Percentiles rank a stretch among this genome's conserved stretches.
Conservation (phyloP, 53 echinoderm and acorn worm genomes). For the Mesocentrotus franciscanus region DNA sequence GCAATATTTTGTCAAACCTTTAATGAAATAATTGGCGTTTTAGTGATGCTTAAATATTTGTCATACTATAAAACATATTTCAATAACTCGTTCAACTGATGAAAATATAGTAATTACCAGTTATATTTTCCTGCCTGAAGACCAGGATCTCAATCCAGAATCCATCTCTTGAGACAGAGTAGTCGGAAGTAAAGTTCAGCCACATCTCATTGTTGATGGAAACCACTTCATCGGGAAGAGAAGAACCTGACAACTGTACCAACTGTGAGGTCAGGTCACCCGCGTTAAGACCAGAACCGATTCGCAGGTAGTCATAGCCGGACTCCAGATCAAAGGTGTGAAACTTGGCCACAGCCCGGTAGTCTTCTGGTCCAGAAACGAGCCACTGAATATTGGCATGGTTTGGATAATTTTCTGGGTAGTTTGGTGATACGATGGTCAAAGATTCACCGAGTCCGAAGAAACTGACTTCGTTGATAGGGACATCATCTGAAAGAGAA, state of each 20-base stretch:
- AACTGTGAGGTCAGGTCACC: too few species aligned
- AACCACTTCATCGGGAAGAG: conserved; percentile 34
- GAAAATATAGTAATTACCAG: neutral
- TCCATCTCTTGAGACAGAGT: neutral
- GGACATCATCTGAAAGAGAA: neutral
- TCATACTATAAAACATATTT: too few species aligned
- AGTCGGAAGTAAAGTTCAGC: conserved; percentile 59
- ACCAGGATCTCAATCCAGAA: conserved; percentile 29
- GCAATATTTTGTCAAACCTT: too few species aligned
- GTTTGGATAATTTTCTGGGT: conserved; percentile 32
- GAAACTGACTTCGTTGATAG: neutral
- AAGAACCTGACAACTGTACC: neutral
- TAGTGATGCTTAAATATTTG: too few species aligned
- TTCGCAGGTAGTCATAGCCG: too few species aligned
- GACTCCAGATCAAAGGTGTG: too few species aligned
- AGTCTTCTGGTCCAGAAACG: too few species aligned
- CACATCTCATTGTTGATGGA: conserved; percentile 57
- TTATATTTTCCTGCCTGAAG: neutral
- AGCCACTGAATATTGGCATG: neutral
- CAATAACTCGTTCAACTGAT: too few species aligned
- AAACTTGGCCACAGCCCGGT: too few species aligned
- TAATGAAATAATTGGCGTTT: too few species aligned
- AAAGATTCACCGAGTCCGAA: conserved; percentile 8
- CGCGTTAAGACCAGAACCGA: too few species aligned
- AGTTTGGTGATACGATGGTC: conserved; percentile 34